Evolutionary conservation across 2,797 vertebrate genomes (phyloP), one percentile per base, ranked within the genome.

Genomic region (Fundulus diaphanus): DNA sequence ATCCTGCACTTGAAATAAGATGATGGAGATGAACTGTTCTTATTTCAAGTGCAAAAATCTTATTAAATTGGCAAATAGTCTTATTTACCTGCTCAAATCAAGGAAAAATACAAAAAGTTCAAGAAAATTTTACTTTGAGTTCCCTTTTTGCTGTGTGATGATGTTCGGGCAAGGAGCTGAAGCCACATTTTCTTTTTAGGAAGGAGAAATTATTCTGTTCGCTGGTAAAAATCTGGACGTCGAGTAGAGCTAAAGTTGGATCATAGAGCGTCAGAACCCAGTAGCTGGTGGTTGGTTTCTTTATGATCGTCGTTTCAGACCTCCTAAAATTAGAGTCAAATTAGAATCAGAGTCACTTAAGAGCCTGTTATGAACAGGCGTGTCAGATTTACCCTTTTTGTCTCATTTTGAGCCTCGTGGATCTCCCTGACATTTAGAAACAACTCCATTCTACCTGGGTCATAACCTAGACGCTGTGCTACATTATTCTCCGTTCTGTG

Each of bases 351-450:
- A 33, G 13, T 37, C 20, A 37, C 33, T 63, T 35, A 1, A 4
- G 5, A 18, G 48, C 4, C 20, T 18, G 7, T 22, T 49, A 12
- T 24, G 59, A 63, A 20, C 24, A 4, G 59, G 24, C 9, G 9
- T 37, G 20, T 52, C 31, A 52, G 7, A 46, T 42, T 46, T 72
- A 29, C 16, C 12, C 16, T n/a, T n/a, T n/a, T n/a, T n/a, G 35
- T 87, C 81, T 73, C 87, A 86, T 88, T 77, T 56, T 46, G 52
- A 78, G 76, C 44, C 61, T 70, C 48, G 33, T 80, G n/a, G 69
- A 74, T 79, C 59, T 71, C 79, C 73, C 66, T 93, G 92, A 92
- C 87, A 92, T 93, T 90, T 91, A 65, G 9, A 65, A n/a, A 35
- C 68, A 51, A 80, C 73, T 68, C 70, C 68, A 77, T 73, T 86